Base-by-base conservation (phyloP, 1,140 invertebrate genomes). In the Ceratina japonica region DNA sequence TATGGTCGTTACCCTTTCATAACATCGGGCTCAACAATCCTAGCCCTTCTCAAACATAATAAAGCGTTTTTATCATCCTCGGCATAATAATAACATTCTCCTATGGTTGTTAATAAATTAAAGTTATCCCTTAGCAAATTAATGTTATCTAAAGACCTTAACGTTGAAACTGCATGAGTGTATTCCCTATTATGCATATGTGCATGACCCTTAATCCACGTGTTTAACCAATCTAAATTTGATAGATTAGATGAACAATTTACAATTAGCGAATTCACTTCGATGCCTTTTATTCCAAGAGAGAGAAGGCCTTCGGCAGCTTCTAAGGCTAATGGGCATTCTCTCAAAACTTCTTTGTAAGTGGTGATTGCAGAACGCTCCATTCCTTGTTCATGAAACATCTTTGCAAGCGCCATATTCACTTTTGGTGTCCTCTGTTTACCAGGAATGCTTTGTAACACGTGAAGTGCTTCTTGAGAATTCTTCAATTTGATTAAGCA, bases 301-400 rank as follows among this genome's bases (percentile, higher is more conserved):
- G 93, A 92, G 44, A 97, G 88, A 8, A 97, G 90, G 22, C 94
- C 94, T 86, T 95, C 94, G 1, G 95, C 94, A 24, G 95, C 95
- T 86, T 96, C 95, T 44, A 97, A 79, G 0, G 96, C 95, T 79
- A 97, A 90, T 1, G 96, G 96, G 90, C 95, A 96, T 89, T 96
- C 96, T 89, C 94, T 93, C 18, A 97, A 85, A 20, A 97, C 95
- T 92, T 97, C 96, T 89, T 96, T 96, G 87, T 95, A 97, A 27
- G 94, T 94, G 1, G 94, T 94, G 54, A 95, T 94, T 0, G 95
- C 96, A 54, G 95, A 95, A 77, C 96, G 89, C 84, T 96, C 96
- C 92, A 95, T 95, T 54, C 96, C 96, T 79, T 93, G 93, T 80
- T 95, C 94, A 56, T 95, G 93, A 84, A 96, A 96, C 70, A 97